phyloP scores from a whole-genome alignment of 2,797 vertebrate species.

The Hapalemur alaotrensis region DNA sequence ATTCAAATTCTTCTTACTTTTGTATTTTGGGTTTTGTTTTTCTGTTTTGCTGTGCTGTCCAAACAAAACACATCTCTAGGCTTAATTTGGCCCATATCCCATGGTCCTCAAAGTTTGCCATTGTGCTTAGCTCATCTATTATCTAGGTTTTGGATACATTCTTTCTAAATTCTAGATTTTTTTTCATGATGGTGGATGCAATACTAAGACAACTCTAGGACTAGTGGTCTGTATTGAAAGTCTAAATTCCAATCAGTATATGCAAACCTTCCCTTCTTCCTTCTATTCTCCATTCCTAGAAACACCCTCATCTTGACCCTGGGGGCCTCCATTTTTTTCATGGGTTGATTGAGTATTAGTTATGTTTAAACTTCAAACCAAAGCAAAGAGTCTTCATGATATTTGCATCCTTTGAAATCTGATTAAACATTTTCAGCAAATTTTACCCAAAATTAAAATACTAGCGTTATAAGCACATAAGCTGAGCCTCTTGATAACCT shows the following conservation, averaged over 20 bases:
- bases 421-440: not conserved
- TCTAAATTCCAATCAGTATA: not conserved
- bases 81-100: not conserved
- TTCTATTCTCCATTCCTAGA: not conserved
- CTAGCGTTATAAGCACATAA: not conserved
- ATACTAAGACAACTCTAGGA: not conserved
- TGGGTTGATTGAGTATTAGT: not conserved
- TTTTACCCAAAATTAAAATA: constrained; percentile 1
- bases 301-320: not conserved
- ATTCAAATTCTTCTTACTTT: not conserved
- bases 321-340: not conserved
- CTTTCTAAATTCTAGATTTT: not conserved
- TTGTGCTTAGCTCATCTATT: not conserved
- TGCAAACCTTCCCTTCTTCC: not conserved
- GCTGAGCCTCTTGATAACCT: not conserved
- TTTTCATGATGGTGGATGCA: not conserved
- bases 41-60: not conserved
- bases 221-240: not conserved
- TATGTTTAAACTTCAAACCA: constrained; percentile 31
- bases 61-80: not conserved
- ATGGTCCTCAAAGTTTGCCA: not conserved
- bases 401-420: not conserved
- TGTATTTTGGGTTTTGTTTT: not conserved
- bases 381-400: not conserved
- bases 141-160: not conserved